These are phyloP conservation scores for Palythoa caribaeorum DNA, from an alignment of 92 coral and sea anemone species.

Conservation along the genomic window DNA sequence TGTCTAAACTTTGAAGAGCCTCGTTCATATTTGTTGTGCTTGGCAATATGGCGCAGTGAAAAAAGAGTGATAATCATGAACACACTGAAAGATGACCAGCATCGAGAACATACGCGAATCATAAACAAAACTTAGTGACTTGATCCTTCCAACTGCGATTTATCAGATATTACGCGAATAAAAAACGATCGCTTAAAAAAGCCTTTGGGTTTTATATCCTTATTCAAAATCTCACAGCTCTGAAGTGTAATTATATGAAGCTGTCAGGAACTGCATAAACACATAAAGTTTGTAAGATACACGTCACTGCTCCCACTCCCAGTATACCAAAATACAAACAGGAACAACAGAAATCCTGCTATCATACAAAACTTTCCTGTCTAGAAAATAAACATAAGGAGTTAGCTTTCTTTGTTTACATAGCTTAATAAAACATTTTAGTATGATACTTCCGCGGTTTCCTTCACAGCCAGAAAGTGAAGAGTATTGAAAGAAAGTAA, in stretches of 20 bases:
- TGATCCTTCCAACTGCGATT: too few relatives aligned
- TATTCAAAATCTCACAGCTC: not conserved
- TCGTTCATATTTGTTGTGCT: too few relatives aligned
- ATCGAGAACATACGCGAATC: too few relatives aligned
- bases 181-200: too few relatives aligned
- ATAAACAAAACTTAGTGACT: too few relatives aligned
- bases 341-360: not conserved
- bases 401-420: not conserved
- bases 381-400: not conserved
- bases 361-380: not conserved
- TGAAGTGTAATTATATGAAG: not conserved
- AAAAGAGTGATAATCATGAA: too few relatives aligned
- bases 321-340: not conserved
- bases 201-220: not conserved
- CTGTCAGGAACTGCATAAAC: not conserved
- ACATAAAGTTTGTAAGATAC: not conserved
- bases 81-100: too few relatives aligned
- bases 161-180: too few relatives aligned
- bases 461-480: not conserved
- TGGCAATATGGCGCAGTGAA: too few relatives aligned
- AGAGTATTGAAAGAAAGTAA: not conserved
- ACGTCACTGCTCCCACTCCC: not conserved
- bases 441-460: not conserved
- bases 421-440: not conserved
- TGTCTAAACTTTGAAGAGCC: too few relatives aligned